A percentile compares a stretch with the other conserved stretches of the same genome.
Evolutionary conservation across 2,113 vertebrate genomes (phyloP).

Genomic region (Dasyornis broadbenti): DNA sequence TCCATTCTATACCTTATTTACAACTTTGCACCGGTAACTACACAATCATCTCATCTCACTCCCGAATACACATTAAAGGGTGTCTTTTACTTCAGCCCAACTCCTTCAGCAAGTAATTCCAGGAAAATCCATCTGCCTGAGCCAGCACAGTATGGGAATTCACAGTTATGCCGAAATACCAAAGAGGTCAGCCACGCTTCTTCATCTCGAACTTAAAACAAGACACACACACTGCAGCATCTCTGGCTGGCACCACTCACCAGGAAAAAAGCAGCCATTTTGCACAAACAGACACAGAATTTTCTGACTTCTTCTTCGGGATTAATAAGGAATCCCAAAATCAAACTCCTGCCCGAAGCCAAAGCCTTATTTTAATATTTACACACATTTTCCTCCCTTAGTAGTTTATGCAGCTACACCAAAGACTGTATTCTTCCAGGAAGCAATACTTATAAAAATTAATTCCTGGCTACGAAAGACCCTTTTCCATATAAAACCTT

Average conservation of each 20-base stretch:
- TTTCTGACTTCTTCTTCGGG: background rate
- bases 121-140: background rate
- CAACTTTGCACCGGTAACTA: background rate
- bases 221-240: background rate
- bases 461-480: background rate
- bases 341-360: background rate
- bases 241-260: background rate
- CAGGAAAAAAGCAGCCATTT: background rate
- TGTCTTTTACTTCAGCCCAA: background rate
- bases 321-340: background rate
- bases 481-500: background rate
- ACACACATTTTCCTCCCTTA: background rate
- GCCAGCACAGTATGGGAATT: background rate
- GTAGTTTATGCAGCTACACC: background rate
- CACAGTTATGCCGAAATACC: background rate
- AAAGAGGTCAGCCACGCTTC: background rate
- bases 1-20: background rate
- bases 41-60: background rate
- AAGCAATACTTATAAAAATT: background rate
- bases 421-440: background rate
- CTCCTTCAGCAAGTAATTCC: constrained; percentile 3
- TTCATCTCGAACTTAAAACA: background rate
- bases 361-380: background rate
- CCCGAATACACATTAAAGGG: background rate
- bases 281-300: background rate